A percentile compares a stretch with the other conserved stretches of the same genome.
These are phyloP conservation scores for Lasioglossum villosulum DNA, from an alignment of 2,888 invertebrate species.

Conservation along the genomic window DNA sequence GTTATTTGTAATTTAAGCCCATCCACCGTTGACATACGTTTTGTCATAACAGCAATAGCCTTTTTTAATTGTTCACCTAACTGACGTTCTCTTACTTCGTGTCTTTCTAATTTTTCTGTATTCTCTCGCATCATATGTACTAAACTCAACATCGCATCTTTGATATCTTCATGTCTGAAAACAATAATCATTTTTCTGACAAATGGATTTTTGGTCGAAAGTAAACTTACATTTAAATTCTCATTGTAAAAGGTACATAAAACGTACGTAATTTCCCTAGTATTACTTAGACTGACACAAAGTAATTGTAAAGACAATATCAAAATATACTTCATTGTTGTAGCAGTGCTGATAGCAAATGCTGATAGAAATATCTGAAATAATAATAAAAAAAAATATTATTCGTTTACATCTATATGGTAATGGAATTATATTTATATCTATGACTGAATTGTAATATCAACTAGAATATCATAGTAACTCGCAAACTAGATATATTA, in stretches of 20 bases:
- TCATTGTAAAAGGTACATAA: conserved; percentile 6
- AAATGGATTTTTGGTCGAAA: neutral
- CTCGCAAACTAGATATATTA: conserved; percentile 25
- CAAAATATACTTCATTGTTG: conserved; percentile 60
- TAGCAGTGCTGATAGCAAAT: neutral
- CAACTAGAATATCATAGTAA: conserved; percentile 18
- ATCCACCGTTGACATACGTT: conserved; percentile 85
- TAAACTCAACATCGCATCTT: conserved; percentile 92
- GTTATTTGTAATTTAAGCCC: conserved; percentile 90
- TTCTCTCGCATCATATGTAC: conserved; percentile 92
- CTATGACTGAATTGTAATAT: conserved; percentile 10
- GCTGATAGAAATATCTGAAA: conserved; percentile 50
- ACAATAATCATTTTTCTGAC: neutral
- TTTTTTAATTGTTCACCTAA: conserved; percentile 92
- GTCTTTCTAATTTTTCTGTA: conserved; percentile 93
- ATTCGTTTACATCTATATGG: conserved; percentile 1
- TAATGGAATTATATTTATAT: neutral
- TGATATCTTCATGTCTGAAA: conserved; percentile 85
- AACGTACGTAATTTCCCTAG: conserved; percentile 80
- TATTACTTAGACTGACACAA: conserved; percentile 40
- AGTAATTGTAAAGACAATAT: conserved; percentile 51
- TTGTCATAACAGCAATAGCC: conserved; percentile 89
- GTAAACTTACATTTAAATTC: neutral
- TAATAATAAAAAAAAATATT: conserved; percentile 22
- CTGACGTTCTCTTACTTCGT: conserved; percentile 92